Base-by-base conservation (phyloP, 2,113 vertebrate genomes). In the Pavo muticus region DNA sequence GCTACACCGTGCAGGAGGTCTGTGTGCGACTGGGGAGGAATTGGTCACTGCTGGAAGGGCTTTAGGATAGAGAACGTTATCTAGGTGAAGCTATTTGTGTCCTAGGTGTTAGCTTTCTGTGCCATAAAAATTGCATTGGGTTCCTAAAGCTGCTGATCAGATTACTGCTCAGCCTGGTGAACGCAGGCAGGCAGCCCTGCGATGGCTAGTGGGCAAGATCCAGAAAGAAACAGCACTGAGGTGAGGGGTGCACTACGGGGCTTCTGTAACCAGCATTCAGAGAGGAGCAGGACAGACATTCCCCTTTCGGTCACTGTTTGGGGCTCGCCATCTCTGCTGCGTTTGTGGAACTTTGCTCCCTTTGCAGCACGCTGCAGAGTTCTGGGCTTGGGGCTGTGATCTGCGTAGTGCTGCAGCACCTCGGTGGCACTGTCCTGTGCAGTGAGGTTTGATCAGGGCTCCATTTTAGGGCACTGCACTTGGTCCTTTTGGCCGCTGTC, bases 151-250 rank as follows among this genome's bases (percentile, higher is more conserved):
- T 75, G 57, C 73, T 52, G 81, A 3, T 74, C 35, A 23, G 47
- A 11, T 92, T 63, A 27, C 64, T 39, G 60, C 48, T 39, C 20
- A 19, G 59, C 57, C 52, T 50, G 2, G 37, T 3, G 44, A 19
- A 6, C 2, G 64, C 20, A 13, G 24, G 11, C 5, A 4, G 61
- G 35, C 32, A 61, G 57, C 10, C 35, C 2, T 0, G 42, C 24
- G 25, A 12, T 3, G 32, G 48, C 37, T 32, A 14, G 20, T 0
- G 3, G 61, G 71, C 3, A 3, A 30, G n/a, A 21, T 50, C 12
- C 60, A 11, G 30, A 17, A 18, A 50, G 80, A 60, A 70, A 9
- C 35, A 27, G 25, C 17, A 0, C 73, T 48, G 42, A 27, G 74
- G 44, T 42, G 3, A 32, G 63, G 8, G 4, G 27, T 11, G 5